Conservation (phyloP, 2,888 invertebrate species). For the Lepeophtheirus nordmannii region DNA sequence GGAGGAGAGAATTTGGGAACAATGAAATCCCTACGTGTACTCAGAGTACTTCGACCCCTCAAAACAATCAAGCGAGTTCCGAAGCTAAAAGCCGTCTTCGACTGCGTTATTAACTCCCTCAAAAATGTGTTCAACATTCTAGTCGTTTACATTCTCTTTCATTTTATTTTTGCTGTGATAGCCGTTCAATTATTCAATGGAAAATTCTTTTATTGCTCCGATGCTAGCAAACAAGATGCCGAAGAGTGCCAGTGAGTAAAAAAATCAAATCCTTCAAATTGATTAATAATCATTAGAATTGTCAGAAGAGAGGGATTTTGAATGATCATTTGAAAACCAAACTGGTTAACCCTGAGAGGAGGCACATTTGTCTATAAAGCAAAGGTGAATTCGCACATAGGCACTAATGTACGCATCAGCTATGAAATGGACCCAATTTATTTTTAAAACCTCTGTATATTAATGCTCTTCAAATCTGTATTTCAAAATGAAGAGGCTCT, state of each 20-base stretch:
- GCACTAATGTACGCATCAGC: too few relatives aligned
- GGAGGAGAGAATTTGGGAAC: conserved; percentile 89
- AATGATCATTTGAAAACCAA: too few relatives aligned
- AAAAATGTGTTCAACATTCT: conserved; percentile 47
- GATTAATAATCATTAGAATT: not conserved
- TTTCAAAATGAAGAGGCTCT: too few relatives aligned
- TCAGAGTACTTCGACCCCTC: conserved; percentile 93
- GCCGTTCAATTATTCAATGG: conserved; percentile 46
- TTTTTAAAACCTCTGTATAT: too few relatives aligned
- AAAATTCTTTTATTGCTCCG: conserved; percentile 43
- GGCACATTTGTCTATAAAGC: too few relatives aligned
- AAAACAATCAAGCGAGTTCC: conserved; percentile 76
- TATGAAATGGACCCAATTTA: too few relatives aligned
- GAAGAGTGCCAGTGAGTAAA: conserved; percentile 38
- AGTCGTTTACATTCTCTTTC: conserved; percentile 43
- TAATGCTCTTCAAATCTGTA: too few relatives aligned
- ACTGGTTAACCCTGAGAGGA: too few relatives aligned
- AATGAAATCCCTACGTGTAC: conserved; percentile 96
- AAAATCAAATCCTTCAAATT: not conserved
- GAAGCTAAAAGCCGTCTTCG: conserved; percentile 43
- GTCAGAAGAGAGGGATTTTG: too few relatives aligned
- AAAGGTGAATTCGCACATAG: too few relatives aligned
- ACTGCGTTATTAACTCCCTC: conserved; percentile 45
- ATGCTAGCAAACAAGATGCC: conserved; percentile 39
- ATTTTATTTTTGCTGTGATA: conserved; percentile 45